A percentile compares a stretch with the other conserved stretches of the same genome.
Evolutionary conservation across 2,113 vertebrate genomes (phyloP).

Genomic region (Callaeas wilsoni): DNA sequence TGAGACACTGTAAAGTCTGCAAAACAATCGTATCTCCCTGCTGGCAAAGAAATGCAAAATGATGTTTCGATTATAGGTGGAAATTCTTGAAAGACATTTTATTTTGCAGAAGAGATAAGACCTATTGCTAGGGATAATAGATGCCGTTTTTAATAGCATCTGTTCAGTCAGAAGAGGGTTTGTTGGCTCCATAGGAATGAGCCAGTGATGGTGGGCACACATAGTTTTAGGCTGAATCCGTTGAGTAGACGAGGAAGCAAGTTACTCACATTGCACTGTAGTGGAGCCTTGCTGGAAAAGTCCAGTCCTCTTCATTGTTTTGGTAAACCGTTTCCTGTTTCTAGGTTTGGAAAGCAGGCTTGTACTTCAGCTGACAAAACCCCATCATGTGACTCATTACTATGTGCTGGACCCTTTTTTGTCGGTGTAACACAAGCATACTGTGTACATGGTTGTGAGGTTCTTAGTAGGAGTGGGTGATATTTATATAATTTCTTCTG

Average conservation of each 20-base stretch:
- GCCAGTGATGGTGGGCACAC: rapidly evolving
- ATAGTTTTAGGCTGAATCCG: rapidly evolving
- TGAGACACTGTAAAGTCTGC: rapidly evolving
- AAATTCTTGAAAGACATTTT: not conserved
- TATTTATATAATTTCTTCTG: not conserved
- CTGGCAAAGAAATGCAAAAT: too few relatives aligned
- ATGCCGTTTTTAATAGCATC: rapidly evolving
- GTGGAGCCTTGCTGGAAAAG: not conserved
- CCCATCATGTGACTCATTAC: rapidly evolving
- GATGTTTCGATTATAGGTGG: rapidly evolving
- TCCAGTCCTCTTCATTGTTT: not conserved
- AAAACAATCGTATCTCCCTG: rapidly evolving
- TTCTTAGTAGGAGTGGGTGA: not conserved
- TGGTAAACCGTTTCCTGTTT: not conserved
- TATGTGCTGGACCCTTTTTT: not conserved
- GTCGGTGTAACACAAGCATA: rapidly evolving
- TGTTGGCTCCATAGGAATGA: rapidly evolving
- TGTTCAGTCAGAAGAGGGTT: not conserved
- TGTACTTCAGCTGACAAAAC: rapidly evolving
- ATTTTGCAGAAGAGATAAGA: not conserved
- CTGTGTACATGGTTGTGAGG: not conserved
- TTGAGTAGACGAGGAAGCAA: not conserved
- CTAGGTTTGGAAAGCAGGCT: not conserved
- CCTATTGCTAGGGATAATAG: rapidly evolving
- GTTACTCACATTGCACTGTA: rapidly evolving